Conservation (phyloP, 2,888 invertebrate genomes). For the Endotricha flammealis region DNA sequence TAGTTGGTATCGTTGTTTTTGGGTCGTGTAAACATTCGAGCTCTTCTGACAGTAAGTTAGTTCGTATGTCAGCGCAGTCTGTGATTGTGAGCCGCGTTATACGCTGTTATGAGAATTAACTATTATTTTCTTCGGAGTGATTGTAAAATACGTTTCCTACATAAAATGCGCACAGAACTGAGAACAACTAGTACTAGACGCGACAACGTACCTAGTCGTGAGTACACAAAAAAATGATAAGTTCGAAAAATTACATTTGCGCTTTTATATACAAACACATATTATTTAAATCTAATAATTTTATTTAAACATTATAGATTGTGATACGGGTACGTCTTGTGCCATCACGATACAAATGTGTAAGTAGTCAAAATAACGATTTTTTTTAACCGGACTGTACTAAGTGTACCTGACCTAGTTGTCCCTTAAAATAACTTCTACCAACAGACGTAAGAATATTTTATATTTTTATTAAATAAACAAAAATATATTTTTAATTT, state of each 20-base stretch:
- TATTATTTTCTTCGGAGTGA: constrained; percentile 32
- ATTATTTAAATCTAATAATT: constrained; percentile 44
- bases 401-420: too few species aligned
- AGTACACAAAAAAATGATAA: constrained; percentile 51
- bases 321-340: constrained; percentile 73
- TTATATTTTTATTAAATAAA: too few species aligned
- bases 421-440: too few species aligned
- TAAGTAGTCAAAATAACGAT: too few species aligned
- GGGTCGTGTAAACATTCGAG: constrained; percentile 72
- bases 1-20: constrained; percentile 72
- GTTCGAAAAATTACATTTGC: constrained; percentile 23
- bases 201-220: constrained; percentile 68
- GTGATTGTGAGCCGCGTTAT: constrained; percentile 55
- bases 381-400: too few species aligned
- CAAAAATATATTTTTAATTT: too few species aligned
- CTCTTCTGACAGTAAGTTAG: constrained; percentile 65
- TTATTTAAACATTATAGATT: constrained; percentile 68
- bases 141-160: constrained; percentile 24
- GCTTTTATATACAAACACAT: constrained; percentile 18
- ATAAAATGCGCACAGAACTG: constrained; percentile 56
- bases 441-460: too few species aligned
- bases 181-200: constrained; percentile 60
- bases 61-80: constrained; percentile 61
- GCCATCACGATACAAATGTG: constrained; percentile 75
- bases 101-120: constrained; percentile 47